Percentiles rank a stretch among this genome's conserved stretches.
These are phyloP conservation scores for Netelia fuscicornis DNA, from an alignment of 2,888 invertebrate species.

Conservation along the genomic window DNA sequence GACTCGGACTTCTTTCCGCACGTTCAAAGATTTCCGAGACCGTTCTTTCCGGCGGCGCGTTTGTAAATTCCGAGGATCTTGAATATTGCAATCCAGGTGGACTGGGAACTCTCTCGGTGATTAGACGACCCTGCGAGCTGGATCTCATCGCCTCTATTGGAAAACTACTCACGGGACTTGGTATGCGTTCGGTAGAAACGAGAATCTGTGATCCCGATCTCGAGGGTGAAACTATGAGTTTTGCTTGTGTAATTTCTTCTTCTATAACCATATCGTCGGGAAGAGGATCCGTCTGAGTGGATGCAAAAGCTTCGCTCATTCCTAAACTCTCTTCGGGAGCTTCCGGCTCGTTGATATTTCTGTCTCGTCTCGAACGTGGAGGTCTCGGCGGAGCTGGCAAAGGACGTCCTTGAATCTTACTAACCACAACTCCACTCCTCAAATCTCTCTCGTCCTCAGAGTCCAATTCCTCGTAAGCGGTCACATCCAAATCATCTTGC, in stretches of 20 bases:
- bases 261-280: slow-evolving; percentile 89
- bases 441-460: slow-evolving; percentile 87
- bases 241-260: slow-evolving; percentile 82
- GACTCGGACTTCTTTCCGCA: slow-evolving; percentile 48
- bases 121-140: slow-evolving; percentile 46
- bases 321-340: slow-evolving; percentile 2
- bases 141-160: slow-evolving; percentile 29
- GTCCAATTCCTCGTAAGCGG: slow-evolving; percentile 88
- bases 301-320: slow-evolving; percentile 89
- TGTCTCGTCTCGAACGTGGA: slow-evolving; percentile 87
- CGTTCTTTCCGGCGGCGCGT: slow-evolving; percentile 59
- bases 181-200: slow-evolving; percentile 81
- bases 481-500: slow-evolving; percentile 73
- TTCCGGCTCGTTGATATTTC: slow-evolving; percentile 74
- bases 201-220: slow-evolving; percentile 81
- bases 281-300: slow-evolving; percentile 94
- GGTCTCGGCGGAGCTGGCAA: slow-evolving; percentile 95
- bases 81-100: slow-evolving; percentile 17
- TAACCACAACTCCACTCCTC: slow-evolving; percentile 91
- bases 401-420: slow-evolving; percentile 94
- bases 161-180: slow-evolving; percentile 75
- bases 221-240: slow-evolving; percentile 81
- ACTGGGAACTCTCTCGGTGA: slow-evolving; percentile 43
- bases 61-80: slow-evolving; percentile 54
- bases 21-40: slow-evolving; percentile 48